Conservation (phyloP, 1,140 invertebrate genomes). For the Tetranychus urticae region DNA sequence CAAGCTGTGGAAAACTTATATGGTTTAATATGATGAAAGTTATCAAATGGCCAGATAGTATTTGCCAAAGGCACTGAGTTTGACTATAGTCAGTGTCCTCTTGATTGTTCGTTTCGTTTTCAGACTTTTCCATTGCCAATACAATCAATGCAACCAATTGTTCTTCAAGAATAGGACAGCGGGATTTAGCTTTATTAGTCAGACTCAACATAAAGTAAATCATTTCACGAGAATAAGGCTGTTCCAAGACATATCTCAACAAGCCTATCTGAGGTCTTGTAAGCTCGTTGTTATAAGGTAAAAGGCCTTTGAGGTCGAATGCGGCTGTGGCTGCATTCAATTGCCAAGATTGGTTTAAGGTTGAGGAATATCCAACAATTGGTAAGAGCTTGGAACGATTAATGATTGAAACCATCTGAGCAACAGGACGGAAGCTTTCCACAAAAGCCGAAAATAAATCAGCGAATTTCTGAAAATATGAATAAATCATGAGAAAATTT, state of each 20-base stretch:
- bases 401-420: conserved; percentile 83
- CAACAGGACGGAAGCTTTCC: conserved; percentile 65
- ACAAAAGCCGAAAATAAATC: conserved; percentile 63
- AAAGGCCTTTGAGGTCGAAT: conserved; percentile 64
- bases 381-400: conserved; percentile 70
- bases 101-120: conserved; percentile 22
- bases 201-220: conserved; percentile 78
- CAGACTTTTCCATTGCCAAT: conserved; percentile 68
- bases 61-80: conserved; percentile 38
- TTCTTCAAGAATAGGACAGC: conserved; percentile 69
- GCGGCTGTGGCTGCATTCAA: conserved; percentile 60
- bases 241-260: conserved; percentile 68
- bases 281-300: conserved; percentile 75
- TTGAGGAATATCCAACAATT: conserved; percentile 70
- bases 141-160: conserved; percentile 77
- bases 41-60: conserved; percentile 79
- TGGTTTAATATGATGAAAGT: conserved; percentile 88
- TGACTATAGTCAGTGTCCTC: conserved; percentile 8
- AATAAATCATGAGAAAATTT: not conserved
- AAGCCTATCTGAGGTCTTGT: conserved; percentile 64
- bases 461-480: conserved; percentile 40
- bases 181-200: conserved; percentile 66
- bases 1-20: conserved; percentile 73
- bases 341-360: conserved; percentile 45
- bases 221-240: conserved; percentile 87